A percentile compares a stretch with the other conserved stretches of the same genome.
phyloP scores from a whole-genome alignment of 1,140 invertebrate genomes.

The Lepidostoma basale region DNA sequence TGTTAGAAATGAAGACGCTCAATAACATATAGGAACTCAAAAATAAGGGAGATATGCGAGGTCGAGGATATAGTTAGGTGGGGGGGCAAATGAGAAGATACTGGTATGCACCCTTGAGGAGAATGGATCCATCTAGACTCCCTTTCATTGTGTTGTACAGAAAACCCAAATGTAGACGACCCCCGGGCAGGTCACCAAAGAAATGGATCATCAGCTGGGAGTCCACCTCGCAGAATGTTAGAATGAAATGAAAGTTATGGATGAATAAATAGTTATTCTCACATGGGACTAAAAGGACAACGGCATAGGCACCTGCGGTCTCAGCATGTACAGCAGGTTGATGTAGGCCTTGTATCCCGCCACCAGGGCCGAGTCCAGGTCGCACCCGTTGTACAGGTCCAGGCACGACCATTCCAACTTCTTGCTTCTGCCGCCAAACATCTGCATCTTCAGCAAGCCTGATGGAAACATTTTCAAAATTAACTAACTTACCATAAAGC shows the following conservation, averaged over 20 bases:
- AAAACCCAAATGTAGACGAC: too few species aligned
- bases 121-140: too few species aligned
- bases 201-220: not conserved
- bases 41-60: too few species aligned
- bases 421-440: not conserved
- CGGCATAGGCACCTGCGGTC: slow-evolving; percentile 8
- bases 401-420: slow-evolving; percentile 13
- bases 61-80: too few species aligned
- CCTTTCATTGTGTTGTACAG: too few species aligned
- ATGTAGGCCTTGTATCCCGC: slow-evolving; percentile 18
- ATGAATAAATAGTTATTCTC: not conserved
- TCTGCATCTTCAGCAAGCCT: slow-evolving; percentile 14
- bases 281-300: not conserved
- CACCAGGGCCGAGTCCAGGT: slow-evolving; percentile 9
- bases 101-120: too few species aligned
- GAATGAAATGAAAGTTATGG: not conserved
- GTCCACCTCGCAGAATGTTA: not conserved
- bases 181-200: too few species aligned
- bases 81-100: too few species aligned
- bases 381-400: slow-evolving; percentile 20
- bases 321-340: slow-evolving; percentile 15
- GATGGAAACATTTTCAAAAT: not conserved
- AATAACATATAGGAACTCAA: too few species aligned
- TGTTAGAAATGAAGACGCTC: too few species aligned
- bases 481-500: not conserved